phyloP scores from a whole-genome alignment of 1,140 invertebrate species.

The Reticulitermes speratus region DNA sequence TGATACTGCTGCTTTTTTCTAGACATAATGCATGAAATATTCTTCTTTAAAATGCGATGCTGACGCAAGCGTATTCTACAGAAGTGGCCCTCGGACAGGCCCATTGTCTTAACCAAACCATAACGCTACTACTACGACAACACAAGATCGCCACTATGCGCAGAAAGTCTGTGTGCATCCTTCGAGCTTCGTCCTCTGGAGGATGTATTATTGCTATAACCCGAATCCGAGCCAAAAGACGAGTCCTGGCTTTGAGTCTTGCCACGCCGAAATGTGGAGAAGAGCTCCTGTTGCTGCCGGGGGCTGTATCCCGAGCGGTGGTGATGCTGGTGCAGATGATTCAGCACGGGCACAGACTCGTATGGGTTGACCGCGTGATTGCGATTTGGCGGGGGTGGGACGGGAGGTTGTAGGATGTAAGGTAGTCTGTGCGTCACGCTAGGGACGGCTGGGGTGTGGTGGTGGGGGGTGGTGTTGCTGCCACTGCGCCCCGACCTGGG shows the following conservation, averaged over 20 bases:
- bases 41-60: too few species aligned
- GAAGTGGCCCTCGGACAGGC: too few species aligned
- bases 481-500: slow-evolving; percentile 18
- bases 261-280: slow-evolving; percentile 37
- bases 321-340: slow-evolving; percentile 47
- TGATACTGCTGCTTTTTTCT: too few species aligned
- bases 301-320: slow-evolving; percentile 40
- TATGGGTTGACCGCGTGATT: slow-evolving; percentile 46
- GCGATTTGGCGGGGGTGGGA: neutral
- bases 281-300: slow-evolving; percentile 26
- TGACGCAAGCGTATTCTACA: too few species aligned
- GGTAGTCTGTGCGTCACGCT: slow-evolving; percentile 50
- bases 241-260: slow-evolving; percentile 48
- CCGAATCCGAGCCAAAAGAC: slow-evolving; percentile 65
- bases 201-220: slow-evolving; percentile 67
- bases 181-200: slow-evolving; percentile 12
- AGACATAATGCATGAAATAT: too few species aligned
- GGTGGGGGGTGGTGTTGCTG: slow-evolving; percentile 42
- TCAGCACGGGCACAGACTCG: slow-evolving; percentile 58
- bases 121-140: slow-evolving; percentile 25
- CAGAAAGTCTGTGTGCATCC: slow-evolving; percentile 31
- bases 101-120: too few species aligned
- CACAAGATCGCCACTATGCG: slow-evolving; percentile 27
- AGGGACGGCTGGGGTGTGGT: slow-evolving; percentile 39
- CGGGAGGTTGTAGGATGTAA: slow-evolving; percentile 47